These are phyloP conservation scores for Phalacrocorax aristotelis DNA, from an alignment of 2,113 vertebrate species.

Conservation along the genomic window DNA sequence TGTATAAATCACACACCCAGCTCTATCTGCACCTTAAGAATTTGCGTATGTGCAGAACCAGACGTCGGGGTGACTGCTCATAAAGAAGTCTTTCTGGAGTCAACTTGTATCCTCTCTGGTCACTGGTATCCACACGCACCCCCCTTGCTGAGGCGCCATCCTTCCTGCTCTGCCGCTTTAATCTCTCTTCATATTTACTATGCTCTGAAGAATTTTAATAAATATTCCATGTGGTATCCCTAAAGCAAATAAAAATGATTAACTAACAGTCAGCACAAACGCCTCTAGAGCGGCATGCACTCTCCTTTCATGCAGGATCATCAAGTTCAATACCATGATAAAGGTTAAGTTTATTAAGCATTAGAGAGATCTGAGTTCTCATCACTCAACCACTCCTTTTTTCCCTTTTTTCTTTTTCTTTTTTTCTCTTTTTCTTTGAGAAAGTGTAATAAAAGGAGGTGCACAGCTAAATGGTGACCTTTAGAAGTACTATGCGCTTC, in stretches of 20 bases:
- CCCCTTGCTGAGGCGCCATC: neutral
- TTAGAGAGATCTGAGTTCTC: conserved; percentile 35
- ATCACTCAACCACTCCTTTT: neutral
- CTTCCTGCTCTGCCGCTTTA: neutral
- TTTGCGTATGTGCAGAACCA: neutral
- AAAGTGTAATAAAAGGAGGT: conserved; percentile 6
- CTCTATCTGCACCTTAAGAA: neutral
- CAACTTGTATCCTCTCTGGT: neutral
- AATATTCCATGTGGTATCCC: conserved; percentile 5
- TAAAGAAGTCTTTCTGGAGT: neutral
- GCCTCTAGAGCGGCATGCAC: conserved; percentile 4
- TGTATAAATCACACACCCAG: neutral
- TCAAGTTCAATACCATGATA: conserved; percentile 32
- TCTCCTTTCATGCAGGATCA: conserved; percentile 60
- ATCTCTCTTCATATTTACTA: conserved; percentile 17
- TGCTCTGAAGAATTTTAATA: conserved; percentile 45
- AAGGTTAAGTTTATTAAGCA: conserved; percentile 68
- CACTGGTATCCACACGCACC: neutral
- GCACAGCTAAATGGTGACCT: conserved; percentile 34
- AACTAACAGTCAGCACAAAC: conserved; percentile 52
- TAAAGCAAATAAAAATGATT: conserved; percentile 55
- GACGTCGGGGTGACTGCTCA: neutral
- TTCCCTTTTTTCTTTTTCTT: neutral
- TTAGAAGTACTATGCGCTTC: neutral
- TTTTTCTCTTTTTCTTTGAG: neutral